Percentiles rank a stretch among this genome's conserved stretches.
phyloP scores from a whole-genome alignment of 2,113 vertebrate species.

The Diadophis punctatus region DNA sequence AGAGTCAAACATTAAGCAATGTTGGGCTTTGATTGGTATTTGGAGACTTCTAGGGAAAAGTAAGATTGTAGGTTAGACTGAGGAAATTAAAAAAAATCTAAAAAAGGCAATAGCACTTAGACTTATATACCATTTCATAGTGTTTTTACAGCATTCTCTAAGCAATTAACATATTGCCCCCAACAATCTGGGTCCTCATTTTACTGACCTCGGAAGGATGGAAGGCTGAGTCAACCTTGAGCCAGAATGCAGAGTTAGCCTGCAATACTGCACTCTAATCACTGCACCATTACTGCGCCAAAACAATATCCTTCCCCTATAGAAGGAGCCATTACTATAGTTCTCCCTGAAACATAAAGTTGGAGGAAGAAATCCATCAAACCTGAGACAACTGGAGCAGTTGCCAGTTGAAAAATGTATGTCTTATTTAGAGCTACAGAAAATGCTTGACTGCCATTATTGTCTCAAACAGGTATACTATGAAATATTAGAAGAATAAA shows the following conservation, averaged over 20 bases:
- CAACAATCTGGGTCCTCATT: not conserved
- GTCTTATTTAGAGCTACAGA: not conserved
- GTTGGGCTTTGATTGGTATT: not conserved
- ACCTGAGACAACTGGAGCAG: not conserved
- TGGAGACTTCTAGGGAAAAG: not conserved
- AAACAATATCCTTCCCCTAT: not conserved
- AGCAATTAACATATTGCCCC: not conserved
- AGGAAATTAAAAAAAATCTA: not conserved
- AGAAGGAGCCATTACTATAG: not conserved
- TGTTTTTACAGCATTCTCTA: not conserved
- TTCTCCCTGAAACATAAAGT: not conserved
- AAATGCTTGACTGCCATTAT: not conserved
- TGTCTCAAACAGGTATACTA: not conserved
- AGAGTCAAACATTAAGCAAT: not conserved
- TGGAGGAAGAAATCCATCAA: not conserved
- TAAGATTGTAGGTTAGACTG: not conserved
- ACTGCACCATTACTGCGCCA: not conserved
- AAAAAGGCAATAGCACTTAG: not conserved
- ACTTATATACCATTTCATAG: not conserved
- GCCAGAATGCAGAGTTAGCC: not conserved
- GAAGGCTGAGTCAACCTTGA: not conserved
- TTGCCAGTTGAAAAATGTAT: not conserved
- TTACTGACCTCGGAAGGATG: not conserved
- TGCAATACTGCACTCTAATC: not conserved
- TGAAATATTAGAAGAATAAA: not conserved